Evolutionary conservation across 2,797 vertebrate species (phyloP).

Genomic region (Chanos chanos): DNA sequence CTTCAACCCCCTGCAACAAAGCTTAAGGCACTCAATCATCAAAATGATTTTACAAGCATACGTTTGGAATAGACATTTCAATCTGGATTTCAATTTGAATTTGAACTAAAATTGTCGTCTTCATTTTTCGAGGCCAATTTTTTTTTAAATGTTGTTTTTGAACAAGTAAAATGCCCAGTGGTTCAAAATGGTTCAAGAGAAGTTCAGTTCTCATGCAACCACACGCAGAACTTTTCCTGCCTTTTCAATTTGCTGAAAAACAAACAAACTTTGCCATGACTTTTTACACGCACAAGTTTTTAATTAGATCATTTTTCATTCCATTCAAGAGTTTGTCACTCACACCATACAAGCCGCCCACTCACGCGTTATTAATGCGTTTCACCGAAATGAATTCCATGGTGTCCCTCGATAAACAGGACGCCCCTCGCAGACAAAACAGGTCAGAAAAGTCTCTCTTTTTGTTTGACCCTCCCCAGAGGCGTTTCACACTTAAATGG

Average conservation of each 20-base stretch:
- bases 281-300: too few species aligned
- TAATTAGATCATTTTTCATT: too few species aligned
- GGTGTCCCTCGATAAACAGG: slow-evolving; percentile 41
- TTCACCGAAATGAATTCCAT: slow-evolving; percentile 50
- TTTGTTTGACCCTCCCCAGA: slow-evolving; percentile 53
- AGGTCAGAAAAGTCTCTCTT: slow-evolving; percentile 46
- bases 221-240: background rate
- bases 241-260: background rate
- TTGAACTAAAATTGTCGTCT: too few species aligned
- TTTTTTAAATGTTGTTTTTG: too few species aligned
- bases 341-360: slow-evolving; percentile 29
- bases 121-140: too few species aligned
- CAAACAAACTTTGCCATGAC: background rate
- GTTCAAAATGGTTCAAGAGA: too few species aligned
- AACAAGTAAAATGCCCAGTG: background rate
- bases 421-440: slow-evolving; percentile 31
- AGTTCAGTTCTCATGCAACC: too few species aligned
- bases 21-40: too few species aligned
- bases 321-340: slow-evolving; percentile 19
- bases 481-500: slow-evolving; percentile 23
- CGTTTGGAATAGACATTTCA: too few species aligned
- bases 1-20: slow-evolving; percentile 23
- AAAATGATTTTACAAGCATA: background rate
- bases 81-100: too few species aligned
- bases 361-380: slow-evolving; percentile 48